Percentiles rank a stretch among this genome's conserved stretches.
Conservation (phyloP, 2,888 invertebrate species). For the Horisme vitalbata region DNA sequence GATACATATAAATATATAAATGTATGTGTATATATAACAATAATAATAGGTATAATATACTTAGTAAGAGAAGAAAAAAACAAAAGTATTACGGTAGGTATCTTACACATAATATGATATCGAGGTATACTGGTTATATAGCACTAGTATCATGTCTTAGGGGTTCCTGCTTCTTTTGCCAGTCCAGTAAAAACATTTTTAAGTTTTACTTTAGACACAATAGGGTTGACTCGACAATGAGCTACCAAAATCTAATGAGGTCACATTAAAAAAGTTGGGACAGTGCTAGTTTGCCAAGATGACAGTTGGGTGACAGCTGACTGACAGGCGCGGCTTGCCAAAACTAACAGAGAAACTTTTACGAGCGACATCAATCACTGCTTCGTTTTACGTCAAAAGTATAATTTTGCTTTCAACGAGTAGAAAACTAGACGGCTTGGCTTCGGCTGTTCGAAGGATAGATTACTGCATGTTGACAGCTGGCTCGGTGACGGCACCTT, state of each 20-base stretch:
- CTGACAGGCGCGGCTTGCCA: constrained; percentile 22
- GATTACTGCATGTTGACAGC: constrained; percentile 4
- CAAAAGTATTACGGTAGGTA: too few species aligned
- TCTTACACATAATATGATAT: too few species aligned
- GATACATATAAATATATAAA: too few species aligned
- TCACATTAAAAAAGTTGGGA: constrained; percentile 14
- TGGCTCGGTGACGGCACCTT: background rate
- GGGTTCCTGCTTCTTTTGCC: too few species aligned
- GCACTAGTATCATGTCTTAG: too few species aligned
- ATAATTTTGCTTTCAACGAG: constrained; percentile 24
- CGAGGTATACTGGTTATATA: too few species aligned
- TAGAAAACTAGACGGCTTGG: constrained; percentile 10
- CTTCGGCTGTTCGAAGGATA: constrained; percentile 4
- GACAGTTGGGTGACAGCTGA: constrained; percentile 18
- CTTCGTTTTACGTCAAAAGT: constrained; percentile 17
- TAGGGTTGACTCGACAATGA: constrained; percentile 4
- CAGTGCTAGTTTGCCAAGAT: constrained; percentile 2
- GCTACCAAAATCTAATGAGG: constrained; percentile 15
- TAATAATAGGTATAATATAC: too few species aligned
- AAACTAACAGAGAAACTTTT: constrained; percentile 20
- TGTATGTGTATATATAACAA: too few species aligned
- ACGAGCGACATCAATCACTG: constrained; percentile 22
- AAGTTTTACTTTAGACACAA: too few species aligned
- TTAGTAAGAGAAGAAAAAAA: too few species aligned
- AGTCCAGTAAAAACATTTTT: too few species aligned